Evolutionary conservation across 2,888 invertebrate genomes (phyloP).

Genomic region (Lasius fuliginosus): DNA sequence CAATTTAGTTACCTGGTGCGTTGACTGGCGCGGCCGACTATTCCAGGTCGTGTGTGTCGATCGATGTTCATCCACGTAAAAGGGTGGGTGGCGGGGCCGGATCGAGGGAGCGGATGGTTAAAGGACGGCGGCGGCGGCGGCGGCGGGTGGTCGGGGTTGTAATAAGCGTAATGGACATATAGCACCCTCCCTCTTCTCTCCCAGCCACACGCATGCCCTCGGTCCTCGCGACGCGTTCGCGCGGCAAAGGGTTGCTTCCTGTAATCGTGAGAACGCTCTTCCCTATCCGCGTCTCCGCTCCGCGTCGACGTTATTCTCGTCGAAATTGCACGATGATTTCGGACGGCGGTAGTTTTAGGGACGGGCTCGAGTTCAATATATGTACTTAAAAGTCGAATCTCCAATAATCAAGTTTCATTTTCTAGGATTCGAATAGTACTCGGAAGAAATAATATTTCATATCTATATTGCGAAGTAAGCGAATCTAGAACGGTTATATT

Average conservation of each 20-base stretch:
- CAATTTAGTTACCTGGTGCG: conserved; percentile 78
- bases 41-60: conserved; percentile 81
- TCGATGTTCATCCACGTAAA: conserved; percentile 84
- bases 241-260: conserved; percentile 76
- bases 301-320: conserved; percentile 59
- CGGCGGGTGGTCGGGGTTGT: conserved; percentile 84
- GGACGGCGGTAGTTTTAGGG: not conserved
- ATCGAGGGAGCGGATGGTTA: conserved; percentile 76
- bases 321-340: conserved; percentile 33
- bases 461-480: no score
- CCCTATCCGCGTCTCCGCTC: conserved; percentile 12
- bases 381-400: no score
- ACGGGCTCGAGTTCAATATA: no score
- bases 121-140: conserved; percentile 71
- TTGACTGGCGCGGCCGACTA: conserved; percentile 66
- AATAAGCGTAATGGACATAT: conserved; percentile 87
- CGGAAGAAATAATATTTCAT: no score
- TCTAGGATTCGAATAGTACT: no score
- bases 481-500: no score
- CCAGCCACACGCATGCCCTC: conserved; percentile 79
- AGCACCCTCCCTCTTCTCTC: conserved; percentile 82
- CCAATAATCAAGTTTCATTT: no score
- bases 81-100: conserved; percentile 80
- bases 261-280: conserved; percentile 74
- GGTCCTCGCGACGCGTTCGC: conserved; percentile 72